phyloP scores from a whole-genome alignment of 2,113 vertebrate species.

The Alaudala cheleensis region DNA sequence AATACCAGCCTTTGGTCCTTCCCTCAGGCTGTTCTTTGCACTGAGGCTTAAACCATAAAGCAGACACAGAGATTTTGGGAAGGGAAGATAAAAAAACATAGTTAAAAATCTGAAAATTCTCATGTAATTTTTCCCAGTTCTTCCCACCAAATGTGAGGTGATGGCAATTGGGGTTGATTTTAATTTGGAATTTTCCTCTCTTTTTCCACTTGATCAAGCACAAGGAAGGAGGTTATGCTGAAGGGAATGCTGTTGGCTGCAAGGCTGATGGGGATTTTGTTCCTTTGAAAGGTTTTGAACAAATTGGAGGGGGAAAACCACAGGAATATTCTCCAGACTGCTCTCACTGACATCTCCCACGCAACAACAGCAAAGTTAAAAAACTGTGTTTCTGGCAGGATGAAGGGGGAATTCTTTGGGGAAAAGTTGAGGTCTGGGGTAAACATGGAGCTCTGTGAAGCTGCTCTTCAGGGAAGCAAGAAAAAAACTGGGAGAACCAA shows the following conservation, averaged over 20 bases:
- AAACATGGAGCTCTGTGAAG: fast-evolving
- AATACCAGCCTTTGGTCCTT: neutral
- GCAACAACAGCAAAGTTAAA: neutral
- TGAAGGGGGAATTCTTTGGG: neutral
- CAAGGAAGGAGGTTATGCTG: neutral
- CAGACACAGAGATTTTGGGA: neutral
- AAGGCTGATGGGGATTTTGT: neutral
- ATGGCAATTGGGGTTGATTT: neutral
- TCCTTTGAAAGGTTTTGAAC: neutral
- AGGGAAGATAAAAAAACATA: neutral
- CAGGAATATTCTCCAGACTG: neutral
- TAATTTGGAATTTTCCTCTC: neutral
- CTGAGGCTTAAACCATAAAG: neutral
- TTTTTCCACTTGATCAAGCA: neutral
- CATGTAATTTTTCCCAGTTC: fast-evolving
- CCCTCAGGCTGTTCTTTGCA: neutral
- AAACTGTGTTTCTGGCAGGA: neutral
- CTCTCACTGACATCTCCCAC: neutral
- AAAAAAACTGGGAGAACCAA: neutral
- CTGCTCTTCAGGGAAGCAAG: neutral
- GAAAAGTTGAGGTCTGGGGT: neutral
- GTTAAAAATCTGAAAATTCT: neutral
- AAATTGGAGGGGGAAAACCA: fast-evolving
- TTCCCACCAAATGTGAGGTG: neutral
- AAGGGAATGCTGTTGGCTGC: neutral